Evolutionary conservation across 2,888 invertebrate species (phyloP), one percentile per base, ranked within the genome.

Genomic region (Chrysodeixis includens): DNA sequence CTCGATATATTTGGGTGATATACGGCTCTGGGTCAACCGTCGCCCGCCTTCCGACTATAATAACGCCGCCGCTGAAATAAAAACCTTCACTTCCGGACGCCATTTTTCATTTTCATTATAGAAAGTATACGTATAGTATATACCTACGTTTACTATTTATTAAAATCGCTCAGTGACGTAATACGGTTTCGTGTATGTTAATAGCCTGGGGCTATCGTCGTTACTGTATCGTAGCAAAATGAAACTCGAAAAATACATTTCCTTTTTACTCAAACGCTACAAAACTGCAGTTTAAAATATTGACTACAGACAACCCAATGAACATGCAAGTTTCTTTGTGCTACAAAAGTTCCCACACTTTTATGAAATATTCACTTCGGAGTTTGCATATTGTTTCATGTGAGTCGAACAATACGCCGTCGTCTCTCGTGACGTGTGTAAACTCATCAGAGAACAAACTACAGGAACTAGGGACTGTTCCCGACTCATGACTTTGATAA

Each of bases 1-100:
- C 73, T 77, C 82, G 79, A 86, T 88, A 85, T 81, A 81, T 85
- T 83, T 80, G 78, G 66, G 74, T 86, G 84, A 88, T 85, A 84
- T 85, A 88, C 79, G 79, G 76, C 35, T 66, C 75, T 58, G 76
- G 85, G 86, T 84, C 84, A 82, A 79, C 79, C 79, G 86, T 81
- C 82, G 67, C 74, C 73, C 53, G 62, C 62, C 56, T 67, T 57
- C 55, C 63, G 54, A 59, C 66, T 72, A 69, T 74, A 76, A 81
- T 80, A 81, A 76, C 67, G 65, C 59, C 40, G 46, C 22, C 51
- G 56, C 64, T 71, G 57, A 69, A 78, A 76, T 68, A 72, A 74
- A 69, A 78, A 56, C 64, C 65, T 59, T 54, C n/a, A 68, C 30
- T 56, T 65, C 26, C 62, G 60, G 60, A n/a, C 12, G 49, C 62